Conservation (phyloP, 2,888 invertebrate species). For the Drosophila kuntzei region DNA sequence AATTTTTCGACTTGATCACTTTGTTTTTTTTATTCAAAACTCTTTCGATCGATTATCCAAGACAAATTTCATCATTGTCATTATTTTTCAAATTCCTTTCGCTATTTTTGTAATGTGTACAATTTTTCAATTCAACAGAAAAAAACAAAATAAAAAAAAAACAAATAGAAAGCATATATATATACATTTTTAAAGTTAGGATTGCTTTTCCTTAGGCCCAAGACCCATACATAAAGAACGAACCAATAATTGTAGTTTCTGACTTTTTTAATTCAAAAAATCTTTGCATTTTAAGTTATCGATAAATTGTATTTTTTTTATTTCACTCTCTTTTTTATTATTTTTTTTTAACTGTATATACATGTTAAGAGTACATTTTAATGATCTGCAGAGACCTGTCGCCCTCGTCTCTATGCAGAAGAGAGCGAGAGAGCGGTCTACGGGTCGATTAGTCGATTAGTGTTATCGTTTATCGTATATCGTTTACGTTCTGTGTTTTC, state of each 20-base stretch:
- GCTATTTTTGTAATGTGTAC: constrained; percentile 59
- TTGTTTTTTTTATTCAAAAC: constrained; percentile 26
- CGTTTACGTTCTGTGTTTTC: constrained; percentile 11
- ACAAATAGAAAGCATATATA: constrained; percentile 13
- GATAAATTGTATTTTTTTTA: not conserved
- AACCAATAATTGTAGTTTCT: constrained; percentile 6
- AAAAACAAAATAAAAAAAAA: no score
- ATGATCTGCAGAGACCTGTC: constrained; percentile 15
- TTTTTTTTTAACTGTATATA: constrained; percentile 31
- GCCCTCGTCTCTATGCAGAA: constrained; percentile 39
- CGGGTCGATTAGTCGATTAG: constrained; percentile 28
- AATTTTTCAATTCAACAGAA: constrained; percentile 38
- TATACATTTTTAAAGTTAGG: constrained; percentile 20
- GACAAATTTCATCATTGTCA: constrained; percentile 41
- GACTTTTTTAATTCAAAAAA: not conserved
- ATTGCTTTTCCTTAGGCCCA: constrained; percentile 17
- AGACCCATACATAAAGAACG: constrained; percentile 4
- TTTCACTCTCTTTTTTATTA: not conserved
- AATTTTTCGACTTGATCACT: constrained; percentile 13
- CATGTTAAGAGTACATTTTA: constrained; percentile 7
- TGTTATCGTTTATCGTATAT: constrained; percentile 12
- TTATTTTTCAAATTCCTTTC: constrained; percentile 41
- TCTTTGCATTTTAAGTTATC: constrained; percentile 13
- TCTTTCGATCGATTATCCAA: constrained; percentile 30
- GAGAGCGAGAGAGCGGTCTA: constrained; percentile 55